A percentile compares a stretch with the other conserved stretches of the same genome.
phyloP scores from a whole-genome alignment of 2,888 invertebrate species.

The Diploptera punctata region DNA sequence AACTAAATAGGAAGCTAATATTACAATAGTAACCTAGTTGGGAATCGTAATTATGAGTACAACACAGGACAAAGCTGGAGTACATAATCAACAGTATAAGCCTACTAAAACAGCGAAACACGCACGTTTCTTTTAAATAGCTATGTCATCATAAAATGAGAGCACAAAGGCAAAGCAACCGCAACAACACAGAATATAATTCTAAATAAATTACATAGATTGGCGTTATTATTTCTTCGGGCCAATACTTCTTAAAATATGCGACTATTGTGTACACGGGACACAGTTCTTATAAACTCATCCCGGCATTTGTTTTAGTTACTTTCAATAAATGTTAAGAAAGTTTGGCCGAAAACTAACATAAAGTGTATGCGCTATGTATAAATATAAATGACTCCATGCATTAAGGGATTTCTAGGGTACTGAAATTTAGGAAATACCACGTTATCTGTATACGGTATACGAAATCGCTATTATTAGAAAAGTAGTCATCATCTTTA shows the following conservation, averaged over 20 bases:
- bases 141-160: not conserved
- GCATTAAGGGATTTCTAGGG: slow-evolving; percentile 15
- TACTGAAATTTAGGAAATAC: slow-evolving; percentile 24
- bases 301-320: too few species aligned
- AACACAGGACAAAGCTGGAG: not conserved
- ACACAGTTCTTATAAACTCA: too few species aligned
- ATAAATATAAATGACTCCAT: slow-evolving; percentile 23
- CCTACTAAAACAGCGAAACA: slow-evolving; percentile 9
- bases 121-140: not conserved
- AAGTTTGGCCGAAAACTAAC: not conserved
- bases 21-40: slow-evolving; percentile 3
- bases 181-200: not conserved
- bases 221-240: too few species aligned
- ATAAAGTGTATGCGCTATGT: not conserved
- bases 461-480: slow-evolving; percentile 30
- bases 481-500: slow-evolving; percentile 29
- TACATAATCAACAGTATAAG: slow-evolving; percentile 7
- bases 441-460: slow-evolving; percentile 15
- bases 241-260: too few species aligned
- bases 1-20: not conserved
- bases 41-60: too few species aligned
- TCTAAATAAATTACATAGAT: not conserved
- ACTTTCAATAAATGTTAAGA: too few species aligned
- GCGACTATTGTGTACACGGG: too few species aligned
- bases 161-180: not conserved